These are phyloP conservation scores for Corythaeola cristata DNA, from an alignment of 2,113 vertebrate species.

Conservation along the genomic window DNA sequence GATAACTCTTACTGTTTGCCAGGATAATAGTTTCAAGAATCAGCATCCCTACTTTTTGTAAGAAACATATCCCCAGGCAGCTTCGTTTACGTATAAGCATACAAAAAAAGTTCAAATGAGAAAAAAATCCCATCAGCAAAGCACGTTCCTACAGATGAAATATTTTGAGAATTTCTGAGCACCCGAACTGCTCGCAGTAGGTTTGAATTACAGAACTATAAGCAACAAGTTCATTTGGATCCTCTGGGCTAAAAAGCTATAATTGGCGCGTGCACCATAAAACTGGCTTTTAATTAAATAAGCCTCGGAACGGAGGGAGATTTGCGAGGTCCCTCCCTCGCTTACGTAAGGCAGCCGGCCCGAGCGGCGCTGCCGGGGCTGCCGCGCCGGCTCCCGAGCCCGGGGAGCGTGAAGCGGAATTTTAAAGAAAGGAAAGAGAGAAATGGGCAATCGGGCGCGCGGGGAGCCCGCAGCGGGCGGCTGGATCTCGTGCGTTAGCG, in stretches of 20 bases:
- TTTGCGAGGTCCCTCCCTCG: background rate
- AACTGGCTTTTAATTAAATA: constrained; percentile 69
- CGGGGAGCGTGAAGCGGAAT: background rate
- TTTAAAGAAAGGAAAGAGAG: background rate
- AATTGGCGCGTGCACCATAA: constrained; percentile 40
- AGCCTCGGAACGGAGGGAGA: background rate
- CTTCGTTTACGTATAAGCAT: background rate
- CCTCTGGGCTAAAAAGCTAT: constrained; percentile 51
- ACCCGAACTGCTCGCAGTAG: background rate
- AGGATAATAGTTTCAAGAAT: background rate
- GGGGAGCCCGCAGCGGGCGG: background rate
- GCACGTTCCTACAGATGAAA: background rate
- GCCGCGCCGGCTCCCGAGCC: fast-evolving
- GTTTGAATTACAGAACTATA: constrained; percentile 5
- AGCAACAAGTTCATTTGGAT: constrained; percentile 44
- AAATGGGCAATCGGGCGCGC: background rate
- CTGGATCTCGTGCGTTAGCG: fast-evolving
- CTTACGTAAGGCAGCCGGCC: background rate
- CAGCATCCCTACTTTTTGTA: constrained; percentile 14
- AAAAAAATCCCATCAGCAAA: background rate
- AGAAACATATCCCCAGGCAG: constrained; percentile 13
- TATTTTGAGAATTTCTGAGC: constrained; percentile 18
- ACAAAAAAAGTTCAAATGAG: background rate
- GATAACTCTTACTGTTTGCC: background rate
- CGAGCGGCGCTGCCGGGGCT: fast-evolving